A percentile compares a stretch with the other conserved stretches of the same genome.
phyloP scores from a whole-genome alignment of 2,888 invertebrate genomes.

The Papilio demoleus region DNA sequence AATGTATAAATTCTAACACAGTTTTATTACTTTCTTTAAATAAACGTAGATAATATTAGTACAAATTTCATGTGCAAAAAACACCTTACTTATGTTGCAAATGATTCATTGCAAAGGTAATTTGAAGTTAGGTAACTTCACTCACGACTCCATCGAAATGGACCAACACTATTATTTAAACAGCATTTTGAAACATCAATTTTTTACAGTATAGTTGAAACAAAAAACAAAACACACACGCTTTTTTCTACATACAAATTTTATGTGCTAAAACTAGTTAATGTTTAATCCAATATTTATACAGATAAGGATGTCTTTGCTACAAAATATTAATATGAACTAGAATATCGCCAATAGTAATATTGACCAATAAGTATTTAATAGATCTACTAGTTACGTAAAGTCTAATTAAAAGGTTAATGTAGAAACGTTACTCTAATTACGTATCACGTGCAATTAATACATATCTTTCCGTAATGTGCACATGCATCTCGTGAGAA shows the following conservation, averaged over 20 bases:
- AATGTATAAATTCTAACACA: too few relatives aligned
- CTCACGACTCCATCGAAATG: conserved; percentile 4
- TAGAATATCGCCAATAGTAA: background rate
- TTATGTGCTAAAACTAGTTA: too few relatives aligned
- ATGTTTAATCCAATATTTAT: background rate
- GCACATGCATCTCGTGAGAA: conserved; percentile 8
- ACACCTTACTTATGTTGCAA: background rate
- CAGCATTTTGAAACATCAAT: background rate
- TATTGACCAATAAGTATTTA: background rate
- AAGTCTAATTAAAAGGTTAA: conserved; percentile 21
- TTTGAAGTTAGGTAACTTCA: conserved; percentile 14
- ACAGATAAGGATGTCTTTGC: too few relatives aligned
- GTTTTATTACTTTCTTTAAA: background rate
- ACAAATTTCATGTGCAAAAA: background rate
- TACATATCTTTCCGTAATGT: conserved; percentile 20
- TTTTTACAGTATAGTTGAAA: background rate
- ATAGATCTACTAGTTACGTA: conserved; percentile 2
- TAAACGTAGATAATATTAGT: background rate
- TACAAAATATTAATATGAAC: background rate
- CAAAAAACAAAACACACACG: background rate
- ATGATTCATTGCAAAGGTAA: background rate
- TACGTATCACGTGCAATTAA: conserved; percentile 20
- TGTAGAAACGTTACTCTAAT: conserved; percentile 1
- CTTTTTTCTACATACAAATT: too few relatives aligned
- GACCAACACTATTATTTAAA: background rate